Evolutionary conservation across 2,113 vertebrate species (phyloP), one percentile per base, ranked within the genome.

Genomic region (Pachyramphus minor): DNA sequence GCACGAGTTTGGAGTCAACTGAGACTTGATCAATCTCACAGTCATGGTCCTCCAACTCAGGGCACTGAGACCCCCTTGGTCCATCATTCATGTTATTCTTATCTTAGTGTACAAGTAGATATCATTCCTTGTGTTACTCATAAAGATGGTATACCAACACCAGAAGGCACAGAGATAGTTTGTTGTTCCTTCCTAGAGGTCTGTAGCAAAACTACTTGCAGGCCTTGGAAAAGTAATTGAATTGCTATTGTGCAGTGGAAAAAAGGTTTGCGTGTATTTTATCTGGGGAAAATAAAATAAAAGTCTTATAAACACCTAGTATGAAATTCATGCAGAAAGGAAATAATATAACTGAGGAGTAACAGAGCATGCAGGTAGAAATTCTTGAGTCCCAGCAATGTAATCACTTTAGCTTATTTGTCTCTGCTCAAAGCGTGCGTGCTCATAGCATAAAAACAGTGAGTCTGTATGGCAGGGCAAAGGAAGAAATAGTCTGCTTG

Each of bases 61-160:
- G 30, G 7, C 42, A 49, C 16, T 4, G 8, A 23, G 23, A 39
- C 6, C 0, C 11, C 5, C 13, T 63, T 64, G 58, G 11, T 33
- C 21, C 11, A 18, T 35, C 25, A 42, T 72, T 9, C 0, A 0
- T 56, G 41, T 35, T 18, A 6, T 56, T 49, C 25, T 42, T 5
- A 35, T 49, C 8, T 80, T 49, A 53, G 35, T 5, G 8, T 45
- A 12, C 31, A 22, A 45, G 12, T 52, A 44, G 28, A 25, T 55
- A 53, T 52, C 2, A 12, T 66, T 90, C 15, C 11, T 44, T 9
- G 8, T 6, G 16, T 55, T 60, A 8, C 18, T n/a, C 39, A 8
- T 94, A 18, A 67, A 77, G 45, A 10, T 30, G 24, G 11, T 39
- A 33, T 35, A 33, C 11, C 7, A 49, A 12, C 9, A 33, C 17